phyloP scores from a whole-genome alignment of 1,140 invertebrate species.

The Calliphora vicina region DNA sequence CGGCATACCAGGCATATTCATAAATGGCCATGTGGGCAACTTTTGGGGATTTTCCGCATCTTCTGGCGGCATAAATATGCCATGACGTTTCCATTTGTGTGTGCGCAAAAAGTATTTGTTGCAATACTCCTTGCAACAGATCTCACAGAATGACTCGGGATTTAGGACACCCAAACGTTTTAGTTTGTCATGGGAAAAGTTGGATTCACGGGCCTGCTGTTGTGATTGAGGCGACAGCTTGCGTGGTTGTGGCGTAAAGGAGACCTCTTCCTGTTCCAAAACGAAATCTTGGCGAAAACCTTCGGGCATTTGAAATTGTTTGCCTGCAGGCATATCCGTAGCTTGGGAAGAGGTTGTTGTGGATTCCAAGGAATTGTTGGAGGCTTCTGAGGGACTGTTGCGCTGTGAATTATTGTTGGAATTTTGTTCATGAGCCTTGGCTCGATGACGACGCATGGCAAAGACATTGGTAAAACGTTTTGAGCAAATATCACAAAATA shows the following conservation, averaged over 20 bases:
- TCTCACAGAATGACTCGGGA: conserved; percentile 90
- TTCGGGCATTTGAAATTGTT: conserved; percentile 57
- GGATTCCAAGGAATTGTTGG: conserved; percentile 7
- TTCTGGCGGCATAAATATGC: conserved; percentile 71
- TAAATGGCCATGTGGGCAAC: conserved; percentile 63
- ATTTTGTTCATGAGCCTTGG: conserved; percentile 63
- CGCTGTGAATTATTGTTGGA: conserved; percentile 14
- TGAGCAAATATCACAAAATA: conserved; percentile 66
- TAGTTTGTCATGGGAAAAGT: conserved; percentile 74
- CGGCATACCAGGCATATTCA: conserved; percentile 69
- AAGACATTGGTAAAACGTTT: conserved; percentile 68
- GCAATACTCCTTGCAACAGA: conserved; percentile 94
- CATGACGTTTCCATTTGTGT: conserved; percentile 87
- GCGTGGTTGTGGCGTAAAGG: conserved; percentile 67
- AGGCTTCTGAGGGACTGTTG: conserved; percentile 24
- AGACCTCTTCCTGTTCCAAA: conserved; percentile 67
- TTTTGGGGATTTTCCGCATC: conserved; percentile 62
- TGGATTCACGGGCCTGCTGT: conserved; percentile 70
- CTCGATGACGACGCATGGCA: conserved; percentile 65
- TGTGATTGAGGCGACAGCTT: conserved; percentile 70
- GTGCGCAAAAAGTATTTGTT: conserved; percentile 94
- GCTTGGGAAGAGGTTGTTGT: not conserved
- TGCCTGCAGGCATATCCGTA: not conserved
- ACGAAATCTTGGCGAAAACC: conserved; percentile 60
- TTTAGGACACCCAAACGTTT: conserved; percentile 82